Percentiles rank a stretch among this genome's conserved stretches.
Conservation (phyloP, 2,797 vertebrate species). For the Passerculus sandwichensis region DNA sequence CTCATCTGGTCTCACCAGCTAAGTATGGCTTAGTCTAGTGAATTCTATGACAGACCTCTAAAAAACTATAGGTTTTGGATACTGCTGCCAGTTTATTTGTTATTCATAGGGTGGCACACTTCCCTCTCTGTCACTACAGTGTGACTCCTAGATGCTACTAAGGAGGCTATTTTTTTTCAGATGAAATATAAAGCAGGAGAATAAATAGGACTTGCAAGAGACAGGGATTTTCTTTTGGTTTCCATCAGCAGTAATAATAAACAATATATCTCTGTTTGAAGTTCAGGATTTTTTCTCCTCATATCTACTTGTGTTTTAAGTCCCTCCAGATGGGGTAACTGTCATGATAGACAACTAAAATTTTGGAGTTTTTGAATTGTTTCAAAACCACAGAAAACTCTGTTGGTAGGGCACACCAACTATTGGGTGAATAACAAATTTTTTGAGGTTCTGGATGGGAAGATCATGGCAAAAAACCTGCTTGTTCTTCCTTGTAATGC, state of each 20-base stretch:
- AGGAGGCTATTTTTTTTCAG: neutral
- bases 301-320: neutral
- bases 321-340: neutral
- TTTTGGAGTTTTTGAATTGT: neutral
- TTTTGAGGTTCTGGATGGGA: neutral
- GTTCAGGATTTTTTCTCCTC: neutral
- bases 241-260: neutral
- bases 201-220: neutral
- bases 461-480: neutral
- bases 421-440: neutral
- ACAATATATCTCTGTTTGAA: neutral
- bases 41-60: neutral
- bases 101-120: neutral
- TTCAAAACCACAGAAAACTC: neutral
- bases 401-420: neutral
- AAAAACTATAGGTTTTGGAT: neutral
- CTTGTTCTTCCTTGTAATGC: neutral
- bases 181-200: neutral
- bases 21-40: neutral
- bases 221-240: neutral
- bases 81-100: neutral
- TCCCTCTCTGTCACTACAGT: neutral
- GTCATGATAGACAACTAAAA: neutral
- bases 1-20: slow-evolving; percentile 2
- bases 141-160: neutral